Evolutionary conservation across 2,888 invertebrate species (phyloP), one percentile per base, ranked within the genome.

Genomic region (Heliconius hortense): DNA sequence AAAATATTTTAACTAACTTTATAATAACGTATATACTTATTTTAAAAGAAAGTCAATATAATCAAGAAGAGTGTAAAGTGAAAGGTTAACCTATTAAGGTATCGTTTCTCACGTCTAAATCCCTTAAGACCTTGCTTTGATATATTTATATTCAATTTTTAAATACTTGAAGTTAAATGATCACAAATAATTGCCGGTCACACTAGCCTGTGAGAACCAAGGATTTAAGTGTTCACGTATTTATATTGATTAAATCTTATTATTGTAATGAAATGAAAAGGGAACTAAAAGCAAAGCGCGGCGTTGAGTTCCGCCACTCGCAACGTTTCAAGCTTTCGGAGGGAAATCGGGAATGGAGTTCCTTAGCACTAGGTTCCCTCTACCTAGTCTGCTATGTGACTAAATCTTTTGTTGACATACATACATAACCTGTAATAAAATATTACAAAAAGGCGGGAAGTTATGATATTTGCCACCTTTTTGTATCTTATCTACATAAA

Each of bases 171-270:
- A 43, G 77, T 70, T 73, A 73, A 73, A 74, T 64, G 31, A 53
- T 73, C 73, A 64, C n/a, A 75, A 73, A 76, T 73, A 77, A 76
- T 77, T 77, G 72, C 76, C 67, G 73, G 68, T 62, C 67, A 18
- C 26, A 76, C 39, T 71, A 66, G 71, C 62, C 78, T 80, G 80
- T 80, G 80, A 77, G 80, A 78, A 79, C 78, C 76, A 70, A 74
- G 74, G 76, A 76, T 72, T 62, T 70, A 53, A 15, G 48, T 39
- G 39, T 39, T 69, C 28, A 48, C 13, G 1, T 68, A 21, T 26
- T 43, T 48, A 48, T 18, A 67, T 11, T 4, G 24, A 26, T 43
- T 15, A 66, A 66, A 39, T 56, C 11, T 43, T 43, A 0, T 48
- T 67, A 48, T 67, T 15, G 3, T 43, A 66, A 66, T 24, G 7